Evolutionary conservation across 2,888 invertebrate genomes (phyloP), one percentile per base, ranked within the genome.

Genomic region (Tenodera sinensis): DNA sequence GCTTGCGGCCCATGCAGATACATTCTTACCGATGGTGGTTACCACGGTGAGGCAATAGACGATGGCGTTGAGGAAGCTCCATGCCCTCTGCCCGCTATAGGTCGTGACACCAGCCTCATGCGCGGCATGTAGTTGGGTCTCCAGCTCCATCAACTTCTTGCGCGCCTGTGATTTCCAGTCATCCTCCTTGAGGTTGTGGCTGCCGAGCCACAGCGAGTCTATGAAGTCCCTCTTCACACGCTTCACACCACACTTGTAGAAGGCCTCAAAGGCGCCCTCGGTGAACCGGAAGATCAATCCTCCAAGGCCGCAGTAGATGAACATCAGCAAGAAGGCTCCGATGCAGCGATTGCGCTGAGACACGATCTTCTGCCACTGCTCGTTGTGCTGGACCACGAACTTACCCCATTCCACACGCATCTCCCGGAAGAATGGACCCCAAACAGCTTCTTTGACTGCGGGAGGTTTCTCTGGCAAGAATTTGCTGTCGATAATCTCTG

Each of bases 141-240:
- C 98, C 92, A 98, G 98, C 91, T 96, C 96, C 92, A 96, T 95
- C 88, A 98, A 93, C 92, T 96, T 96, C 91, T 95, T 95, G 89
- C 98, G 94, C 0, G 98, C 98, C 94, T 97, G 94, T 20, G 97
- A 96, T 92, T 98, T 98, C 98, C 98, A 98, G 92, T 98, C 98
- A 87, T 98, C 98, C 93, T 98, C 98, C 89, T 96, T 95, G 93
- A 97, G 94, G 92, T 96, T 96, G 92, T 97, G 97, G 93, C 97
- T 97, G 90, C 96, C 95, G 88, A 95, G 94, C 97, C 98, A 98
- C 83, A 98, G 94, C 90, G 95, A 95, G 92, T 98, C 97, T 89
- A 98, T 96, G 91, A 98, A 97, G 93, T 97, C 97, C 8, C 98
- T 94, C 92, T 98, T 97, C 0, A 98, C 97, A 91, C 97, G 95